A percentile compares a stretch with the other conserved stretches of the same genome.
These are phyloP conservation scores for Chondrosia reniformis DNA, from an alignment of 37 sponge, comb jelly and placozoan species.

Conservation along the genomic window DNA sequence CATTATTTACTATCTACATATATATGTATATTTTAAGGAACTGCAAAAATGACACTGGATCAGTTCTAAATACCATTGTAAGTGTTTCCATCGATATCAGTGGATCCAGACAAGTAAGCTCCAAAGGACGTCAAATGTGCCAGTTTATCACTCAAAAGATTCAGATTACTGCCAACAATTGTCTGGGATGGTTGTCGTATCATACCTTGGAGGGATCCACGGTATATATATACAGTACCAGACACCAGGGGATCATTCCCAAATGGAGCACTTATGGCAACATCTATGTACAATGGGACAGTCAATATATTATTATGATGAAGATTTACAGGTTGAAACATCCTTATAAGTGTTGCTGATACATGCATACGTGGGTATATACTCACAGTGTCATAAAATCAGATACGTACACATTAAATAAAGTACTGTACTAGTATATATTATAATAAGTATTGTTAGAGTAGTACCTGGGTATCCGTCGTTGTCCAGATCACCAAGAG, in stretches of 20 bases:
- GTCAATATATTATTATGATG: too few species aligned
- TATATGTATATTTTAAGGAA: too few species aligned
- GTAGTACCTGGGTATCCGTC: conserved; percentile 12
- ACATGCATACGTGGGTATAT: too few species aligned
- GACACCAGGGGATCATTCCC: background rate
- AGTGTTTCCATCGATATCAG: conserved; percentile 18
- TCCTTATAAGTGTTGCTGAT: too few species aligned
- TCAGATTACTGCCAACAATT: conserved; percentile 4
- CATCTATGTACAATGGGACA: conserved; percentile 10
- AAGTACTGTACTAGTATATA: background rate
- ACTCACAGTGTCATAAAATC: too few species aligned
- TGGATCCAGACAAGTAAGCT: conserved; percentile 1
- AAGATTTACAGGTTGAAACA: too few species aligned
- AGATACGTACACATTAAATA: background rate
- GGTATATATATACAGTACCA: conserved; percentile 16
- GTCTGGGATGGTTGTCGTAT: background rate
- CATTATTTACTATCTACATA: too few species aligned
- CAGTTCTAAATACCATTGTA: conserved; percentile 11
- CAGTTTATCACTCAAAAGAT: background rate
- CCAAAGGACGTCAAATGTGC: conserved; percentile 14
- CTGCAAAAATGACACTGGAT: too few species aligned
- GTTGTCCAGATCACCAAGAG: conserved; percentile 24
- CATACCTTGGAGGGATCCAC: conserved; percentile 12
- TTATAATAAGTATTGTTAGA: background rate
- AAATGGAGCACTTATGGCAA: conserved; percentile 41